These are phyloP conservation scores for Cantharis rufa DNA, from an alignment of 2,888 invertebrate species.

Conservation along the genomic window DNA sequence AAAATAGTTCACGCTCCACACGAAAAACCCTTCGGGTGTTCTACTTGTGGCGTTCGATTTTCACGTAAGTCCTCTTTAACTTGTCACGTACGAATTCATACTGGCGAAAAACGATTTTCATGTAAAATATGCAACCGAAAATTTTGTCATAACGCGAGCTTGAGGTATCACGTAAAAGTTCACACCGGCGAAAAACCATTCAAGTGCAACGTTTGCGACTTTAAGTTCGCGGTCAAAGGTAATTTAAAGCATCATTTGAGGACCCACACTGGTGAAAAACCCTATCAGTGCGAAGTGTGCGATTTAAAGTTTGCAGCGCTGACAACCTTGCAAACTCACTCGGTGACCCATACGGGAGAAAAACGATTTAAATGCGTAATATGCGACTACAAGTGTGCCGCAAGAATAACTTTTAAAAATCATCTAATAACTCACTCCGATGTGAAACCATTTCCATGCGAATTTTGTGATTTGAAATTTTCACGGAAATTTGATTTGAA, in stretches of 20 bases:
- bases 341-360: neutral
- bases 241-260: neutral
- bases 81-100: neutral
- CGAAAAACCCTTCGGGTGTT: neutral
- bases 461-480: neutral
- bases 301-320: neutral
- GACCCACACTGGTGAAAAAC: neutral
- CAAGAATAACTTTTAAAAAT: neutral
- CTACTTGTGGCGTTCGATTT: neutral
- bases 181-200: neutral
- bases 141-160: neutral
- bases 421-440: neutral
- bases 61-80: neutral
- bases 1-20: neutral
- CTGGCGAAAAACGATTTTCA: neutral
- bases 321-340: neutral
- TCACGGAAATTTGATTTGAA: neutral
- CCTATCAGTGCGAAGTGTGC: neutral
- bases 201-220: neutral
- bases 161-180: neutral
- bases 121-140: neutral
- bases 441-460: neutral
- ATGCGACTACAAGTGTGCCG: neutral
- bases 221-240: neutral
- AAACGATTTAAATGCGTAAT: neutral